Percentiles rank a stretch among this genome's conserved stretches.
Conservation (phyloP, 2,797 vertebrate species). For the Smutsia temminckii region DNA sequence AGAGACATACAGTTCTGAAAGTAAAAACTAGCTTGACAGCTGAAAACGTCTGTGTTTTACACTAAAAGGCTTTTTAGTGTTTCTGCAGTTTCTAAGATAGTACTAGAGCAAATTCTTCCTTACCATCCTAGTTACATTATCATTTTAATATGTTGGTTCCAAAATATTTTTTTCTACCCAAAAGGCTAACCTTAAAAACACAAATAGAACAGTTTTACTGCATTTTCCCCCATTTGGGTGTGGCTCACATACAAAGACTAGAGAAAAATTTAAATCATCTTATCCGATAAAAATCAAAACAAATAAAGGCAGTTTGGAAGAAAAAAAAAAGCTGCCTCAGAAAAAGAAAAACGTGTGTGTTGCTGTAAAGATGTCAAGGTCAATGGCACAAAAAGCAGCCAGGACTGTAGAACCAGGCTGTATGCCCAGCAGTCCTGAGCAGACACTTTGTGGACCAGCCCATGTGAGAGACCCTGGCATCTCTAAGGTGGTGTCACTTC, state of each 20-base stretch:
- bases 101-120: neutral
- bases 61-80: neutral
- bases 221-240: neutral
- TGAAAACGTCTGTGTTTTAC: neutral
- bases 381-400: neutral
- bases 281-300: slow-evolving; percentile 2
- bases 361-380: neutral
- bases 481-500: neutral
- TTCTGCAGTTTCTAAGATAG: neutral
- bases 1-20: neutral
- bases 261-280: neutral
- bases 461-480: neutral
- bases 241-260: neutral
- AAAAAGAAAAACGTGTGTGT: neutral
- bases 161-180: slow-evolving; percentile 5
- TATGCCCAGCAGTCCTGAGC: neutral
- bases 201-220: neutral
- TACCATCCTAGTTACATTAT: neutral
- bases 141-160: neutral
- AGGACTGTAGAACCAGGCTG: neutral
- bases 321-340: neutral
- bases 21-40: neutral
- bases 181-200: neutral
- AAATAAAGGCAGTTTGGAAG: neutral
- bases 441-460: neutral